A percentile compares a stretch with the other conserved stretches of the same genome.
phyloP scores from a whole-genome alignment of 2,113 vertebrate species.

The Pyrgilauda ruficollis region DNA sequence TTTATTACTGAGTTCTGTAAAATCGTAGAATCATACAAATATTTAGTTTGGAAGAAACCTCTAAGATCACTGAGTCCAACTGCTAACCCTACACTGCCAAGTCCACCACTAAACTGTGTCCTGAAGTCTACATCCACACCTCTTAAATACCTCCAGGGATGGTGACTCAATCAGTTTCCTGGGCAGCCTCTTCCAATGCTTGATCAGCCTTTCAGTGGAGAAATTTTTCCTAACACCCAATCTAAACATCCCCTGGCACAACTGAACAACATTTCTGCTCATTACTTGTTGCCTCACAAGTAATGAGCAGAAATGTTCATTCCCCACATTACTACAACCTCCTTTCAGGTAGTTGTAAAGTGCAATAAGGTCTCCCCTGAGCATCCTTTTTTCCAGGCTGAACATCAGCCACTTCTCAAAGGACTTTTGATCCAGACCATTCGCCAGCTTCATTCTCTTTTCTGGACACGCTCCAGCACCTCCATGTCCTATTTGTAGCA shows the following conservation, averaged over 20 bases:
- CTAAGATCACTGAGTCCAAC: neutral
- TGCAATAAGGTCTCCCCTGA: rapidly evolving
- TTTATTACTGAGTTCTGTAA: neutral
- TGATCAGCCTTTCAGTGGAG: neutral
- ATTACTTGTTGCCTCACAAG: neutral
- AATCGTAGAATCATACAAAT: neutral
- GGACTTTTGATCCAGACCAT: neutral
- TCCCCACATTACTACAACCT: neutral
- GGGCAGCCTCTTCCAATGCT: neutral
- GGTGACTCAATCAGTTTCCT: neutral
- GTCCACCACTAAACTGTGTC: neutral
- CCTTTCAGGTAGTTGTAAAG: neutral
- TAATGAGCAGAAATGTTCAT: no score
- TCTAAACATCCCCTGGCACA: neutral
- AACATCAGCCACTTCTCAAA: neutral
- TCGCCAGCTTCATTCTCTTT: neutral
- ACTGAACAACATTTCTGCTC: neutral
- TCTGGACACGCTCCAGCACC: neutral
- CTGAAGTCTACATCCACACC: neutral
- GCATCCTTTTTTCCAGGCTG: neutral
- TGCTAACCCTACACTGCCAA: neutral
- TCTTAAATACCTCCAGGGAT: neutral
- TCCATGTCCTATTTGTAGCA: neutral
- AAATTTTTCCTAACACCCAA: neutral
- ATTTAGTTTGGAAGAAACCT: neutral